Percentiles rank a stretch among this genome's conserved stretches.
These are phyloP conservation scores for Neoniphon sammara DNA, from an alignment of 2,797 vertebrate genomes.

Conservation along the genomic window DNA sequence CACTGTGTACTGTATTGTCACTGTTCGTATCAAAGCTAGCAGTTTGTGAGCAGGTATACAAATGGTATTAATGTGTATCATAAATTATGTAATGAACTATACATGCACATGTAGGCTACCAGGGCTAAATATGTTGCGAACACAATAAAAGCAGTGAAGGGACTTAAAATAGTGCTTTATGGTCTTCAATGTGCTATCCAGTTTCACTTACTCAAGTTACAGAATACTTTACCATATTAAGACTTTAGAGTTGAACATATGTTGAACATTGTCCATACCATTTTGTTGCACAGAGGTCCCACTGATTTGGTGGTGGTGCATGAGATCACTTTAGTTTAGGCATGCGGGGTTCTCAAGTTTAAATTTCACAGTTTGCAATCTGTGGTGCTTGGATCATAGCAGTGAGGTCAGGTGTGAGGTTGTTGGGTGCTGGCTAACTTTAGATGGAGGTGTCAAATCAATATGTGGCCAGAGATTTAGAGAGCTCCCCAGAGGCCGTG, in stretches of 20 bases:
- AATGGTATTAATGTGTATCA: background rate
- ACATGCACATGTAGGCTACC: background rate
- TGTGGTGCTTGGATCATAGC: slow-evolving; percentile 57
- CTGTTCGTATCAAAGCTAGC: slow-evolving; percentile 16
- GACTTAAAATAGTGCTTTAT: slow-evolving; percentile 9
- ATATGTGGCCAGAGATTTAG: slow-evolving; percentile 65
- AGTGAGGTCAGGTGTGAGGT: slow-evolving; percentile 65
- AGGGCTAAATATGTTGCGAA: background rate
- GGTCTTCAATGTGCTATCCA: slow-evolving; percentile 15
- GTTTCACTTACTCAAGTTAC: slow-evolving; percentile 50
- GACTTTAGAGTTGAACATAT: slow-evolving; percentile 39
- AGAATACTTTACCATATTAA: slow-evolving; percentile 33
- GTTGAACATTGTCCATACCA: slow-evolving; percentile 17
- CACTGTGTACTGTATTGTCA: background rate
- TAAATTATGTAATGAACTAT: slow-evolving; percentile 6
- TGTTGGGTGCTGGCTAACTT: slow-evolving; percentile 77
- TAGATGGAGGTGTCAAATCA: slow-evolving; percentile 76
- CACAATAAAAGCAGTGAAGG: slow-evolving; percentile 16
- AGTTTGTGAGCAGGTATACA: slow-evolving; percentile 37
- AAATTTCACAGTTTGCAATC: slow-evolving; percentile 76
- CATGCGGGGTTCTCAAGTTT: slow-evolving; percentile 69
- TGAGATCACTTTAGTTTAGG: slow-evolving; percentile 61
- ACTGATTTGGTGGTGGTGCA: slow-evolving; percentile 48
- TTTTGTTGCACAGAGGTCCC: slow-evolving; percentile 44
- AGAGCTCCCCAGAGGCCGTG: slow-evolving; percentile 33